phyloP scores from a whole-genome alignment of 1,140 invertebrate species.

The Drosophila truncata region DNA sequence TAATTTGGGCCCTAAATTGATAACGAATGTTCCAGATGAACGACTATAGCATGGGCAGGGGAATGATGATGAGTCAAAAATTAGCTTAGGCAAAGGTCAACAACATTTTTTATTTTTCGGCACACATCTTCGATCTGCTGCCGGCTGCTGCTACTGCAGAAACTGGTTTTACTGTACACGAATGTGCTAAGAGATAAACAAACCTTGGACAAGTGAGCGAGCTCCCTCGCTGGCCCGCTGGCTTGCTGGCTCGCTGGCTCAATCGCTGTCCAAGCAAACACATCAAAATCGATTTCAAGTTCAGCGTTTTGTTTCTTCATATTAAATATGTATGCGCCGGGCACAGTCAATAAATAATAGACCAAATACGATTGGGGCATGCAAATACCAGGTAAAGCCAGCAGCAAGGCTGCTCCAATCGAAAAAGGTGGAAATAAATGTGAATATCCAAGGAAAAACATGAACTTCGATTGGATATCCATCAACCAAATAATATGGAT shows the following conservation, averaged over 20 bases:
- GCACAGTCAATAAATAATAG: conserved; percentile 55
- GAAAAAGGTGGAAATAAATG: not conserved
- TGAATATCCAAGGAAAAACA: not conserved
- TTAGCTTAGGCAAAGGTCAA: conserved; percentile 60
- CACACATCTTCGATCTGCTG: conserved; percentile 40
- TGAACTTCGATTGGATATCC: not conserved
- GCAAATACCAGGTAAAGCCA: conserved; percentile 42
- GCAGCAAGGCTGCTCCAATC: conserved; percentile 22
- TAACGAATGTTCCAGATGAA: conserved; percentile 16
- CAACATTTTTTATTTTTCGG: conserved; percentile 64
- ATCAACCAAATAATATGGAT: not conserved
- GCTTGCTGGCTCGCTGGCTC: not conserved
- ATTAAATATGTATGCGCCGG: conserved; percentile 48
- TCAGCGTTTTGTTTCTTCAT: conserved; percentile 66
- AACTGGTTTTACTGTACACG: conserved; percentile 65
- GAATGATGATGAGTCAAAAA: conserved; percentile 27
- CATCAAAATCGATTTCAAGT: conserved; percentile 79
- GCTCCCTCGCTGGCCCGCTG: conserved; percentile 1
- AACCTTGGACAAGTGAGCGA: conserved; percentile 59
- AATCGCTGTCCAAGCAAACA: conserved; percentile 45
- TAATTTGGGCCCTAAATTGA: not conserved
- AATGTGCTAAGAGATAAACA: conserved; percentile 76
- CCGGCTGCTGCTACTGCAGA: conserved; percentile 39
- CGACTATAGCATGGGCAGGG: not conserved
- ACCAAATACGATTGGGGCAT: conserved; percentile 56